Evolutionary conservation across 2,113 vertebrate genomes (phyloP).

Genomic region (Toxostoma redivivum): DNA sequence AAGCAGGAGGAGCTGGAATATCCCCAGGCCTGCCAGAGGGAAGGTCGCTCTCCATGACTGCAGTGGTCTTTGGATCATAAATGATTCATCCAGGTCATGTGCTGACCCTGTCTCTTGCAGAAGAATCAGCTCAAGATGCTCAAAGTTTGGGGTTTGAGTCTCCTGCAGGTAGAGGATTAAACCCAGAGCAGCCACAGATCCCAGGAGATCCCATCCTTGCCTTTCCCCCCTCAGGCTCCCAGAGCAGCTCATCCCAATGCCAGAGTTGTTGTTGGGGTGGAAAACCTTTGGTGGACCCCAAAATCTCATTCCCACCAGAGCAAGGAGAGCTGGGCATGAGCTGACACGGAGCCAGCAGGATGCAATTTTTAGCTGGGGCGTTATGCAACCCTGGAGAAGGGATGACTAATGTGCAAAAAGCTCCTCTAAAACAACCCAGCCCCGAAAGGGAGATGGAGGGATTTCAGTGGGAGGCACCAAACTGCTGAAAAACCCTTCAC

Average conservation of each 20-base stretch:
- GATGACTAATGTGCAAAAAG: conserved; percentile 63
- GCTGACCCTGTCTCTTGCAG: background rate
- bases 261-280: background rate
- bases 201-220: background rate
- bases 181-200: background rate
- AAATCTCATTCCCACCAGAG: background rate
- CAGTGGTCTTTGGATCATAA: background rate
- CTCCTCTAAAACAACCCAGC: conserved; percentile 33
- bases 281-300: background rate
- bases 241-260: background rate
- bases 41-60: background rate
- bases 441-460: conserved; percentile 31
- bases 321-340: background rate
- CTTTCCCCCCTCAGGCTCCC: background rate
- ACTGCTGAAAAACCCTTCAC: background rate
- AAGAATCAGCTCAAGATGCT: background rate
- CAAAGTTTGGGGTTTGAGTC: background rate
- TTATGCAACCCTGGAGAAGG: conserved; percentile 68
- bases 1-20: background rate
- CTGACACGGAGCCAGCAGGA: conserved; percentile 35
- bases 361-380: conserved; percentile 72
- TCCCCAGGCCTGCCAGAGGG: background rate
- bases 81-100: background rate
- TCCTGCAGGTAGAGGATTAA: background rate
- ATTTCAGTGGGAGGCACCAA: conserved; percentile 52